phyloP scores from a whole-genome alignment of 2,888 invertebrate species.

The Aethes cnicana region DNA sequence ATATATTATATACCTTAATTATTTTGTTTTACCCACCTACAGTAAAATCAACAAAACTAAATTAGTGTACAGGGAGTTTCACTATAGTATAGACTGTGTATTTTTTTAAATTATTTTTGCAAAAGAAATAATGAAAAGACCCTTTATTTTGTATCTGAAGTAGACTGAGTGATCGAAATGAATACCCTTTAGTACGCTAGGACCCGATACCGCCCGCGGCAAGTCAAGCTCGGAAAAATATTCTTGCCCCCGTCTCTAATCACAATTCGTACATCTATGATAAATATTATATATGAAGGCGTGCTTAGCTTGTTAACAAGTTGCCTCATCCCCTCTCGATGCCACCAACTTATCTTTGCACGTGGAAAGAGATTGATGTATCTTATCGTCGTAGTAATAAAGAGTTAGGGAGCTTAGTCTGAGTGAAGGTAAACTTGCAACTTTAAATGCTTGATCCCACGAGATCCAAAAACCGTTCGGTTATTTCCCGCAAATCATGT shows the following conservation, averaged over 20 bases:
- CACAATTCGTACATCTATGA: constrained; percentile 15
- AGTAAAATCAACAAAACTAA: too few species aligned
- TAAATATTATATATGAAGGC: constrained; percentile 18
- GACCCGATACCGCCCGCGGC: too few species aligned
- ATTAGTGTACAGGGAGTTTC: too few species aligned
- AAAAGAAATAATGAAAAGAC: too few species aligned
- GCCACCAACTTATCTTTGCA: constrained; percentile 11
- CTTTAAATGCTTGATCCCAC: constrained; percentile 12
- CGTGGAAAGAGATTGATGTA: neutral
- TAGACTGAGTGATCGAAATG: too few species aligned
- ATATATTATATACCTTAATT: too few species aligned
- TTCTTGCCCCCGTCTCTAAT: constrained; percentile 5
- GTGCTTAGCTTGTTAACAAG: constrained; percentile 25
- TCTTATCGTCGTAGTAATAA: neutral
- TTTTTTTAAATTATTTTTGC: too few species aligned
- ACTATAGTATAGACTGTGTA: too few species aligned
- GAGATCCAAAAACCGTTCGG: constrained; percentile 17
- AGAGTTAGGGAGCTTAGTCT: neutral
- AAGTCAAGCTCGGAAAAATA: constrained; percentile 2
- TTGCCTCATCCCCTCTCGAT: constrained; percentile 7
- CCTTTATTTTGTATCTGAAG: too few species aligned
- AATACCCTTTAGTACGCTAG: too few species aligned
- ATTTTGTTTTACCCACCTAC: too few species aligned
- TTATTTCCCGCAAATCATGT: constrained; percentile 13
- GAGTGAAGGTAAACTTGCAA: constrained; percentile 12